A percentile compares a stretch with the other conserved stretches of the same genome.
Evolutionary conservation across 1,140 invertebrate genomes (phyloP).

Genomic region (Zaprionus inermis): DNA sequence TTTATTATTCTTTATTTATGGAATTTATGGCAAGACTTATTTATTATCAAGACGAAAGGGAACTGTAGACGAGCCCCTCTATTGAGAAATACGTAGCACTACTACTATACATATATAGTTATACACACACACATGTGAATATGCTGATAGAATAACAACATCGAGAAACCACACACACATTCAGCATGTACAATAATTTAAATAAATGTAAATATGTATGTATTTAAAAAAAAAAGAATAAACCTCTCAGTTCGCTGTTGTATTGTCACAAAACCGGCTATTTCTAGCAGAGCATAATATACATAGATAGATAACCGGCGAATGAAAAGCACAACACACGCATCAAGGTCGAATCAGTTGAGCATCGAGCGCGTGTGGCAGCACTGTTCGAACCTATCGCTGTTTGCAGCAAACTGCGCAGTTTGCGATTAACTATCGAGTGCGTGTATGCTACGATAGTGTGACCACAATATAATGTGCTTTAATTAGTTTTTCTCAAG

Average conservation of each 20-base stretch:
- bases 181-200: background rate
- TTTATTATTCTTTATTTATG: too few relatives aligned
- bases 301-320: constrained; percentile 35
- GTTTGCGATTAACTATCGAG: background rate
- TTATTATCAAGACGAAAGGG: constrained; percentile 13
- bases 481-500: background rate
- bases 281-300: constrained; percentile 41
- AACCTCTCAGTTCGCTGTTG: background rate
- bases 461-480: background rate
- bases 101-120: too few relatives aligned
- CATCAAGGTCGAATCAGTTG: constrained; percentile 78
- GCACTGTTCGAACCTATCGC: constrained; percentile 18
- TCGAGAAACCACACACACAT: background rate
- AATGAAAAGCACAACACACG: constrained; percentile 28
- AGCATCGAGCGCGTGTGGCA: constrained; percentile 46
- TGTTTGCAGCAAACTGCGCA: constrained; percentile 29
- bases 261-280: constrained; percentile 32
- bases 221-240: background rate
- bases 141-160: constrained; percentile 1
- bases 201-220: background rate
- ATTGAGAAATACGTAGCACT: background rate
- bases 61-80: constrained; percentile 67
- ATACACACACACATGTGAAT: background rate
- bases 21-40: background rate
- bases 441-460: background rate